phyloP scores from a whole-genome alignment of 2,797 vertebrate species.

The Siniperca undulata region DNA sequence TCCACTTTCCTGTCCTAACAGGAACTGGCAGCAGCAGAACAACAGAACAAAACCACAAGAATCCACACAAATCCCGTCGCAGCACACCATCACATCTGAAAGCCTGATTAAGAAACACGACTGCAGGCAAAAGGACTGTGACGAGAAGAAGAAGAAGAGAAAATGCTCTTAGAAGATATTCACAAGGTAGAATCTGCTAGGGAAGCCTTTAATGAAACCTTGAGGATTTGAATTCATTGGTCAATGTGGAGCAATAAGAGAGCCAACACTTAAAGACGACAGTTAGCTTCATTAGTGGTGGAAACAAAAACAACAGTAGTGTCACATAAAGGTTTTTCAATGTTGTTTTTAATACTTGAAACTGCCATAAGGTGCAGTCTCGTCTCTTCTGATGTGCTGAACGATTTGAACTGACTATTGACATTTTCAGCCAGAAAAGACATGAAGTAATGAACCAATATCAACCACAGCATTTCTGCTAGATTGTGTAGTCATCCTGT shows the following conservation, averaged over 20 bases:
- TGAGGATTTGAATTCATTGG: not conserved
- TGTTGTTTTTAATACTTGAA: not conserved
- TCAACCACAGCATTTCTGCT: not conserved
- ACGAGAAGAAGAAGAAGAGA: not conserved
- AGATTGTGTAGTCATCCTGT: not conserved
- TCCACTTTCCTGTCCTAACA: slow-evolving; percentile 19
- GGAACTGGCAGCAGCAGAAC: slow-evolving; percentile 27
- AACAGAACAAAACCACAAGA: slow-evolving; percentile 11
- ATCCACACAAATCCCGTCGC: slow-evolving; percentile 7
- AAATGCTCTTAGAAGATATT: not conserved
- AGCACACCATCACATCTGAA: slow-evolving; percentile 15
- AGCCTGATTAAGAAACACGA: slow-evolving; percentile 16
- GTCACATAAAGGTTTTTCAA: not conserved
- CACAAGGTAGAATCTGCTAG: not conserved
- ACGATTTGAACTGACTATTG: too few relatives aligned
- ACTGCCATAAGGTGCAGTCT: not conserved
- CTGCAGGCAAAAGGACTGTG: not conserved
- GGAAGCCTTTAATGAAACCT: not conserved
- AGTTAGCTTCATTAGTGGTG: too few relatives aligned
- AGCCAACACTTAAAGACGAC: too few relatives aligned
- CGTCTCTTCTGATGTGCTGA: not conserved
- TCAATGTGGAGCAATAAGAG: not conserved
- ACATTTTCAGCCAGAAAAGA: not conserved
- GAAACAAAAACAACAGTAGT: not conserved
- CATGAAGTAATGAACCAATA: not conserved